Base-by-base conservation (phyloP, 2,888 invertebrate species). In the Zeuzera pyrina region DNA sequence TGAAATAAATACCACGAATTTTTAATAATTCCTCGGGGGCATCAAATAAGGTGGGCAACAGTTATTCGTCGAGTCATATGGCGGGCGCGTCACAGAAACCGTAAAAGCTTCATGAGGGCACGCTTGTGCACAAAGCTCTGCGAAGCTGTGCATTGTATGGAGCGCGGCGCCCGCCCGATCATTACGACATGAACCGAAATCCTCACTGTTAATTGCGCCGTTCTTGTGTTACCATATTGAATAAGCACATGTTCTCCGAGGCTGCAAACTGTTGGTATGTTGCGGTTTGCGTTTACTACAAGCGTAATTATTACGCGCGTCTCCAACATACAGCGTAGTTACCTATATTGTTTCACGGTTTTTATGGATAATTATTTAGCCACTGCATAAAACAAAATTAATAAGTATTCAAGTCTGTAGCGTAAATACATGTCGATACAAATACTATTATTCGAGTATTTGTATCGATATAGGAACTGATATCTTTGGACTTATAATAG, bases 251-350 rank as follows among this genome's bases (percentile, higher is more conserved):
- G 78, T 63, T 68, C 49, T 43, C 47, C 64, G 65, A 68, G 66
- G 69, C 66, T 65, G 61, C 58, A 57, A 54, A 56, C 69, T 61
- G 57, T 57, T 60, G 62, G 55, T 56, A 49, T 59, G 56, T 61
- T 79, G 79, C 58, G 79, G 78, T 77, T 74, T 69, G 48, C 61
- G 68, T 74, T 76, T 71, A 72, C 62, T 56, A 47, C 55, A 36
- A 37, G 42, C 57, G 62, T 67, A 73, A 70, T 67, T 50, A 57
- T 46, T 57, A 45, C 45, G 43, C 50, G 47, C 51, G 50, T 51
- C 57, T 50, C 42, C 40, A 32, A 41, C 47, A 58, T 62, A 57
- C 65, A 53, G 44, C 41, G 12, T 43, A 50, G n/a, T n/a, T n/a
- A n/a, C n/a, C n/a, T n/a, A n/a, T 49, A 35, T 37, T 53, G 52